These are phyloP conservation scores for Sycophila sp. DNA, from an alignment of 1,140 invertebrate species.

Conservation along the genomic window DNA sequence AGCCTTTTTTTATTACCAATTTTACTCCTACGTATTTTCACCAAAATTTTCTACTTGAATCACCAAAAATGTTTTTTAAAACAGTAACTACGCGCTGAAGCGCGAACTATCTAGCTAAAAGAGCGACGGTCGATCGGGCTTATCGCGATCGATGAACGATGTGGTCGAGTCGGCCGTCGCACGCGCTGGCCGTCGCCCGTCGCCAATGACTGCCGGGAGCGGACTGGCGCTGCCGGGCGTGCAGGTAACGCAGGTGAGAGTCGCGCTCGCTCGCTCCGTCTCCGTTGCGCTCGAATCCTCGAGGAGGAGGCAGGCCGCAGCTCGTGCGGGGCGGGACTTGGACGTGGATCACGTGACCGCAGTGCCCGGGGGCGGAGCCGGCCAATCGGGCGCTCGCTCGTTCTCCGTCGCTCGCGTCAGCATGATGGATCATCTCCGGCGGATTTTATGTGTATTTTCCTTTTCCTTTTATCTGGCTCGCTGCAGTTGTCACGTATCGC, in stretches of 20 bases:
- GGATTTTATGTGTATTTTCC: conserved; percentile 59
- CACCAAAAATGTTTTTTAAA: background rate
- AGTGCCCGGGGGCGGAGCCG: conserved; percentile 49
- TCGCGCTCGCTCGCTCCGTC: conserved; percentile 9
- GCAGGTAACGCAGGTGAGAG: conserved; percentile 58
- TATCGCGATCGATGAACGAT: no score
- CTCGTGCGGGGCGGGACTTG: conserved; percentile 41
- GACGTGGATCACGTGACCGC: conserved; percentile 53
- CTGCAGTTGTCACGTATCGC: conserved; percentile 65
- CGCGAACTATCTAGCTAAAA: no score
- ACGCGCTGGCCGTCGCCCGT: no score
- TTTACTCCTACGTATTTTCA: no score
- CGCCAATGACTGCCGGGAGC: conserved; percentile 47
- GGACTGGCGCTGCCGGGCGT: conserved; percentile 52
- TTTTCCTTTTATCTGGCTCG: conserved; percentile 64
- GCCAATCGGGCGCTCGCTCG: conserved; percentile 53
- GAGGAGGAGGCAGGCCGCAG: conserved; percentile 11
- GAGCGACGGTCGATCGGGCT: no score
- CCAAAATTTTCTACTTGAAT: background rate
- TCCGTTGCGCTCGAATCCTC: background rate
- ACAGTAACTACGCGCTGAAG: no score
- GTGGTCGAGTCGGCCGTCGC: no score
- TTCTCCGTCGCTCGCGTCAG: conserved; percentile 53
- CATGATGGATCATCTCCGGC: conserved; percentile 62
- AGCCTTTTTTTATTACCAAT: no score